phyloP scores from a whole-genome alignment of 2,888 invertebrate genomes.

The Thelaira solivaga region DNA sequence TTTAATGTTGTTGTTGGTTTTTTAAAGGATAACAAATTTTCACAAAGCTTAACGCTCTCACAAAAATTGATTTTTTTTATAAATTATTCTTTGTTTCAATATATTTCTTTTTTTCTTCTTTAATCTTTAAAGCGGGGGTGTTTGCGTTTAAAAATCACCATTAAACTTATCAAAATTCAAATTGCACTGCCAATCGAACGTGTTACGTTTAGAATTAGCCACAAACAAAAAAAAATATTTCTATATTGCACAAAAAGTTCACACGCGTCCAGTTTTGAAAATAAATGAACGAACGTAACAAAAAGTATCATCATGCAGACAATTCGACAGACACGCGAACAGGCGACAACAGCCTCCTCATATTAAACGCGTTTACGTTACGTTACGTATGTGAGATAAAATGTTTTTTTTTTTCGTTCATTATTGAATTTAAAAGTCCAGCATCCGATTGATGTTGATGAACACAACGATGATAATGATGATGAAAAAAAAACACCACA shows the following conservation, averaged over 20 bases:
- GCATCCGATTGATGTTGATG: slow-evolving; percentile 59
- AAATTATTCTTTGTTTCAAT: background rate
- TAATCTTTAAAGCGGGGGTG: slow-evolving; percentile 15
- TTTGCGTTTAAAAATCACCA: slow-evolving; percentile 48
- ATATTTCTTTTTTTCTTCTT: slow-evolving; percentile 2
- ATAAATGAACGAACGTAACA: background rate
- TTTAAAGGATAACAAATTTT: background rate
- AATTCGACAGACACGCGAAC: slow-evolving; percentile 26
- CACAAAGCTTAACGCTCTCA: background rate
- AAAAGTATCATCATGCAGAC: slow-evolving; percentile 31
- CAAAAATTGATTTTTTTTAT: background rate
- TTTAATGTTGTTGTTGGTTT: slow-evolving; percentile 9
- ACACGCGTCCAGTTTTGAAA: slow-evolving; percentile 61
- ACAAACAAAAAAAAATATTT: slow-evolving; percentile 15
- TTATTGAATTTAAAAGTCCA: slow-evolving; percentile 63
- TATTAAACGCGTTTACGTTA: slow-evolving; percentile 54
- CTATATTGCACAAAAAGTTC: slow-evolving; percentile 55
- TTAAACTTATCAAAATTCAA: slow-evolving; percentile 61
- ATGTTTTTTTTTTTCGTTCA: slow-evolving; percentile 58
- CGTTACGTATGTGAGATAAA: slow-evolving; percentile 39
- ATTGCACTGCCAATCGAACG: slow-evolving; percentile 57
- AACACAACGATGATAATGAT: slow-evolving; percentile 31
- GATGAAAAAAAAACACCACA: slow-evolving; percentile 50
- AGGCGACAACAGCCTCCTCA: slow-evolving; percentile 42
- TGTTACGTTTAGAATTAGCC: slow-evolving; percentile 56